Evolutionary conservation across 2,888 invertebrate species (phyloP).

Genomic region (Spodoptera exigua): DNA sequence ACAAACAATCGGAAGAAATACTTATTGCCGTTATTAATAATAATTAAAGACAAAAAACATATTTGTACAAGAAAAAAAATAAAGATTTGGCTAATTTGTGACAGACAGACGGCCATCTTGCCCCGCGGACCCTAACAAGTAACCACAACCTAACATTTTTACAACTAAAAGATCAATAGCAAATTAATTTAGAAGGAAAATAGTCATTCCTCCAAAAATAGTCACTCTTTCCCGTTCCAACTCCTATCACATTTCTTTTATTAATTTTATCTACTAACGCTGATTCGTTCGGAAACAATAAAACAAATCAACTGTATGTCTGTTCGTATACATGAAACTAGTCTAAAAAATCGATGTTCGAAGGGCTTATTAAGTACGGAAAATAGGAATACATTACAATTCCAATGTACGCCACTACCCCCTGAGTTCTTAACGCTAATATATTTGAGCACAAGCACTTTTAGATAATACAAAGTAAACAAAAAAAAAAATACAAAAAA

Average conservation of each 20-base stretch:
- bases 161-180: constrained; percentile 72
- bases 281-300: constrained; percentile 72
- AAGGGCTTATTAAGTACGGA: constrained; percentile 71
- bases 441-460: constrained; percentile 88
- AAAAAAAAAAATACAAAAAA: constrained; percentile 66
- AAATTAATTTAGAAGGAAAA: constrained; percentile 77
- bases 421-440: constrained; percentile 77
- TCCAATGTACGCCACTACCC: constrained; percentile 67
- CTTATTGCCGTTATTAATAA: constrained; percentile 80
- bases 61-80: constrained; percentile 83
- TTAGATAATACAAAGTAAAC: constrained; percentile 77
- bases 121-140: constrained; percentile 64
- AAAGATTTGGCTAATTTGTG: constrained; percentile 86
- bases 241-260: constrained; percentile 82
- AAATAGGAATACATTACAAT: constrained; percentile 67
- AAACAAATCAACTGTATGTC: constrained; percentile 74
- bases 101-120: constrained; percentile 68
- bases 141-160: constrained; percentile 85
- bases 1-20: constrained; percentile 84
- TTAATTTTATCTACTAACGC: constrained; percentile 70
- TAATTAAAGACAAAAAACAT: constrained; percentile 69
- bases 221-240: constrained; percentile 70
- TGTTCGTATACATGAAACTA: constrained; percentile 86
- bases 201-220: constrained; percentile 79
- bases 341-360: constrained; percentile 71